Evolutionary conservation across 2,113 vertebrate genomes (phyloP), one percentile per base, ranked within the genome.

Genomic region (Neolamprologus sp.): DNA sequence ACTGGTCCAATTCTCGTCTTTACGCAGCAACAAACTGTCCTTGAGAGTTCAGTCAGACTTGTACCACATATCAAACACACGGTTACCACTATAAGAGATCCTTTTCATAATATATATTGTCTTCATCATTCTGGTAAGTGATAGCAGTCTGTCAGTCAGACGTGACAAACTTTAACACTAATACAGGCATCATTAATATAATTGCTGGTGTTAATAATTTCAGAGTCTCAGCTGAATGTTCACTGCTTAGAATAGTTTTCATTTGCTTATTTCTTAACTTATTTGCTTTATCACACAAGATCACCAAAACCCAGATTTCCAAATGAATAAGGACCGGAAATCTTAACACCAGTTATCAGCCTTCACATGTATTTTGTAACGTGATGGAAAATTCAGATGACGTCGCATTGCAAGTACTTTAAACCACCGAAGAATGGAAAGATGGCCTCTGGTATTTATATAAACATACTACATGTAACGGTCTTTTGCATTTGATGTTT

Each of bases 1-100:
- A 19, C 31, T 58, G 57, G 57, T 58, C 26, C 14, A 58, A 17
- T 58, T 58, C 55, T 31, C 26, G 14, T 58, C 26, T 58, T 58
- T 31, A 58, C 3, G 1, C 26, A 58, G 55, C 55, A 58, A 31
- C 26, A 58, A 58, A 58, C 26, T 35, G 58, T 63, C 58, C 58
- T 63, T 35, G 31, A 35, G 60, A 35, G 60, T 65, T 65, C 60
- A 65, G 60, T 65, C 31, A n/a, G 60, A 65, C 60, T 35, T 65
- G 31, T 65, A 9, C 31, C 31, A 65, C 31, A 63, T 63, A 65
- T 65, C 17, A 65, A 35, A 0, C 31, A 37, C 60, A 37, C 10
- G 0, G 33, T 37, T 65, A 37, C 31, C 33, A 37, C 4, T 65
- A 65, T 63, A n/a, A 35, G 58, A 63, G 17, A 35, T 63, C 31